Evolutionary conservation across 2,888 invertebrate genomes (phyloP), one percentile per base, ranked within the genome.

Genomic region (Rapana venosa): DNA sequence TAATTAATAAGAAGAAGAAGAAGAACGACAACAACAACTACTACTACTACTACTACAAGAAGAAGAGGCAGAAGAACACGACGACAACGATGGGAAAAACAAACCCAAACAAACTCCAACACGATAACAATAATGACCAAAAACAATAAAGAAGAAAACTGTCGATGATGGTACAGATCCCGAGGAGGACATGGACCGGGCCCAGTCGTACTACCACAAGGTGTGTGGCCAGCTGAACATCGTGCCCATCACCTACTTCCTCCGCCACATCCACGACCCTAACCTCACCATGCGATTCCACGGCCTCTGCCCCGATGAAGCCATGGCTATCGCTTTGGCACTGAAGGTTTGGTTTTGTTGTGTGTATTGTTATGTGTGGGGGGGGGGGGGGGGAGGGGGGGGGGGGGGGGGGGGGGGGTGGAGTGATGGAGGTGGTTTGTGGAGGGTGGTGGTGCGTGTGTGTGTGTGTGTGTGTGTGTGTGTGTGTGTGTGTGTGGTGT

Each of bases 181-280:
- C 0, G 90, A 90, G 2, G 93, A 91, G 26, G 93, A 94, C 88
- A 94, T 95, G 90, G 93, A 93, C 22, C 92, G 93, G 0, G 94
- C 94, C 26, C 90, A 93, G 66, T 91, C 92, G 6, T 91, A 93
- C 81, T 96, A 96, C 91, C 91, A 92, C 81, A 94, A 92, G 89
- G 93, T 94, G 86, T 96, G 92, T 95, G 96, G 91, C 92, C 92
- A 94, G 87, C 93, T 95, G 89, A 95, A 95, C 15, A 91, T 95
- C 8, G 95, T 95, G 15, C 96, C 96, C 5, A 94, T 94, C 35
- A 94, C 94, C 13, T 95, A 95, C 92, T 94, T 95, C 92, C 93
- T 94, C 36, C 94, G 95, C 11, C 95, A 96, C 91, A 95, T 96
- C 66, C 93, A 36, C 95, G 96, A 88, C 92, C 92, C 74, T 66